These are phyloP conservation scores for Asobara japonica DNA, from an alignment of 1,140 invertebrate species.

Conservation along the genomic window DNA sequence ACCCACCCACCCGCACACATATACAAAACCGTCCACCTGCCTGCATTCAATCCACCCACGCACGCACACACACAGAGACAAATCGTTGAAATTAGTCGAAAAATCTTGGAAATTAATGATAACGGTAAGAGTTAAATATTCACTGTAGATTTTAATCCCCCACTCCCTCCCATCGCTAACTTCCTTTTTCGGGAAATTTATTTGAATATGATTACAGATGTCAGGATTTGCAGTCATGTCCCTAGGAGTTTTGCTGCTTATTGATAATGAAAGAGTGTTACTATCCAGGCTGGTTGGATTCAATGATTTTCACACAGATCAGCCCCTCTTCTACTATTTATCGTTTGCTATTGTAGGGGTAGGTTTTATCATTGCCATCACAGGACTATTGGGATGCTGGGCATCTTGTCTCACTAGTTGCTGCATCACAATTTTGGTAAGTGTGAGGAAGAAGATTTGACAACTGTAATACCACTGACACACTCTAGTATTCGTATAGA, in stretches of 20 bases:
- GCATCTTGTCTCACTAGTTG: slow-evolving; percentile 79
- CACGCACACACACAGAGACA: too few relatives aligned
- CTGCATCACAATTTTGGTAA: slow-evolving; percentile 75
- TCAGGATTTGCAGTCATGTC: slow-evolving; percentile 76
- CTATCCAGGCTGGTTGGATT: slow-evolving; percentile 74
- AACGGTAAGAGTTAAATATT: too few relatives aligned
- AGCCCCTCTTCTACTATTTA: slow-evolving; percentile 80
- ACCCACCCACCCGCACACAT: too few relatives aligned
- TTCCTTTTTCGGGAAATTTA: neutral
- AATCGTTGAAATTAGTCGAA: too few relatives aligned
- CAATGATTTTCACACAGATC: slow-evolving; percentile 65
- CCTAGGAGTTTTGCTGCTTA: slow-evolving; percentile 75
- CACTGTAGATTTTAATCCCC: too few relatives aligned
- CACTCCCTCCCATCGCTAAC: too few relatives aligned
- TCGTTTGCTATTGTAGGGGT: slow-evolving; percentile 72
- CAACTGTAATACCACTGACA: too few relatives aligned
- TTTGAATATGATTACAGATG: slow-evolving; percentile 66
- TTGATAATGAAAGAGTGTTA: slow-evolving; percentile 74
- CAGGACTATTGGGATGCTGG: slow-evolving; percentile 80
- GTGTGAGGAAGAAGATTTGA: slow-evolving; percentile 45
- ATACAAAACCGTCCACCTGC: too few relatives aligned
- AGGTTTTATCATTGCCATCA: slow-evolving; percentile 73
- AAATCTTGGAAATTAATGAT: too few relatives aligned
- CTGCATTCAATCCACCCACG: too few relatives aligned
- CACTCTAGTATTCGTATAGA: neutral